phyloP scores from a whole-genome alignment of 2,797 vertebrate species.

The Onychomys arenicola region DNA sequence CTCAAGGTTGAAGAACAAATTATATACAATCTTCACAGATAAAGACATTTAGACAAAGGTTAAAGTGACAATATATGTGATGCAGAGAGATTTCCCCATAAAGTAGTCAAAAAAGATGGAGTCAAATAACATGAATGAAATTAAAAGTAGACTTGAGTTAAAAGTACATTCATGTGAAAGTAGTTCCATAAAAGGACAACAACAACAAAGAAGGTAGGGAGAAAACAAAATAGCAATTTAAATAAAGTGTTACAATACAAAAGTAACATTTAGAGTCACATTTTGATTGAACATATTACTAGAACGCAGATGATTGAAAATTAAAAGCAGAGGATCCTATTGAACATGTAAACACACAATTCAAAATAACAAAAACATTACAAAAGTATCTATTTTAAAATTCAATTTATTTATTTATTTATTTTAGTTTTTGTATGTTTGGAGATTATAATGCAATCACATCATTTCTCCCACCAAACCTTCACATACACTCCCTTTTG shows the following conservation, averaged over 20 bases:
- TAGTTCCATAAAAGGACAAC: not conserved
- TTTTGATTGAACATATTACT: not conserved
- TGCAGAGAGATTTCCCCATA: not conserved
- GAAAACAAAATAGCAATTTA: not conserved
- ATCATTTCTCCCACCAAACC: not conserved
- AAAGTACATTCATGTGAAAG: not conserved
- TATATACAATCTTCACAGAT: not conserved
- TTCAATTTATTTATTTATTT: not conserved
- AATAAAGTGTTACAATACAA: not conserved
- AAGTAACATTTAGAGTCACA: not conserved
- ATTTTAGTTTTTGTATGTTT: not conserved
- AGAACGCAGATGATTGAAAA: not conserved
- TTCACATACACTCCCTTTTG: not conserved
- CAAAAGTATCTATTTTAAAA: not conserved
- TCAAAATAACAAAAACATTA: not conserved
- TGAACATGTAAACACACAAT: conserved; percentile 17
- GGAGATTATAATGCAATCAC: not conserved
- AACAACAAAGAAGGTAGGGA: not conserved
- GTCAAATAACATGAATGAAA: not conserved
- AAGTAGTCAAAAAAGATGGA: not conserved
- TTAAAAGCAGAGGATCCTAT: conserved; percentile 15
- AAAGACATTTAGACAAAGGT: not conserved
- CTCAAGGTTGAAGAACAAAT: not conserved
- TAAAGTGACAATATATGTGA: not conserved
- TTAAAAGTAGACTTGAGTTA: not conserved